Conservation (phyloP, 1,140 invertebrate genomes). For the Neodiprion pinetum region DNA sequence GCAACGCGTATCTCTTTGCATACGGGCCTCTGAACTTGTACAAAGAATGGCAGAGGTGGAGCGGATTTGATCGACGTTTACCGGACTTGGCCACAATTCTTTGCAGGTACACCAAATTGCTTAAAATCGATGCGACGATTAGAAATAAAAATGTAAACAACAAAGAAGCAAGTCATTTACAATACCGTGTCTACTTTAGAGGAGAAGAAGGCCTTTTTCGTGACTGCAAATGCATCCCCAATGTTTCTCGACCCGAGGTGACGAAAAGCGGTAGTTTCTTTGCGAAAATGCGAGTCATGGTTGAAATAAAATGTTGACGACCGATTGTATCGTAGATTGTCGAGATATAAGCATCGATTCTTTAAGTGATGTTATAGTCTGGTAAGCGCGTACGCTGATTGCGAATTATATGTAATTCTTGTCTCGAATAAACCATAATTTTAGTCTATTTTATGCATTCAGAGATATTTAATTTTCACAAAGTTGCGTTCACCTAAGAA, state of each 20-base stretch:
- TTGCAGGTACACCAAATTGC: slow-evolving; percentile 34
- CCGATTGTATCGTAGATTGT: no score
- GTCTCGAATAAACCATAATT: no score
- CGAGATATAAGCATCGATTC: no score
- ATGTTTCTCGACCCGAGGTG: not conserved
- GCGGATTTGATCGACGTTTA: slow-evolving; percentile 18
- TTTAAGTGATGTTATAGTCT: no score
- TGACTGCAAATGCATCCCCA: slow-evolving; percentile 41
- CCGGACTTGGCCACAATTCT: slow-evolving; percentile 34
- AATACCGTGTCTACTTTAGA: slow-evolving; percentile 20
- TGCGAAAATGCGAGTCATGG: slow-evolving; percentile 22
- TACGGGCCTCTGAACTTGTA: slow-evolving; percentile 40
- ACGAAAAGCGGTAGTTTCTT: not conserved
- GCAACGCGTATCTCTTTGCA: slow-evolving; percentile 43
- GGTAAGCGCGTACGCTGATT: no score
- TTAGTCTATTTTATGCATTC: no score
- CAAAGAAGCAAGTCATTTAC: not conserved
- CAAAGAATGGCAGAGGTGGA: slow-evolving; percentile 44
- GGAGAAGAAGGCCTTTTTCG: slow-evolving; percentile 33
- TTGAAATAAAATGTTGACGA: slow-evolving; percentile 17
- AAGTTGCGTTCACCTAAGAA: no score
- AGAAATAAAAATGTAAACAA: no score
- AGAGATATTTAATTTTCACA: no score
- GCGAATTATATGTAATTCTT: no score
- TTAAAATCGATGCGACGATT: no score